These are phyloP conservation scores for Umimayanthus kanabou DNA, from an alignment of 92 coral and sea anemone genomes.

Conservation along the genomic window DNA sequence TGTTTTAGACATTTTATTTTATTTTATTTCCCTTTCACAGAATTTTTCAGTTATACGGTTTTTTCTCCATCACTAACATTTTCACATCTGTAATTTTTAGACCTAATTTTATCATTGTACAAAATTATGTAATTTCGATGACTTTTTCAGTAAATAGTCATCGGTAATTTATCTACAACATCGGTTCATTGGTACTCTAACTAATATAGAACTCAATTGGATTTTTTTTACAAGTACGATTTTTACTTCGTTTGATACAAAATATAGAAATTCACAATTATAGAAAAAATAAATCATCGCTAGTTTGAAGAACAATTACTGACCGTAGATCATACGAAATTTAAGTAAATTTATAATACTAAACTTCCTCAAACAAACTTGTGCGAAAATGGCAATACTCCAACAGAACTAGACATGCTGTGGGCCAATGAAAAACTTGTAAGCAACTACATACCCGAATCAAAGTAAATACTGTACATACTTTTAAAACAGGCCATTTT, in stretches of 20 bases:
- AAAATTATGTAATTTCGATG: constrained; percentile 12
- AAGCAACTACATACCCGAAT: background rate
- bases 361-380: background rate
- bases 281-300: background rate
- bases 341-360: background rate
- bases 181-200: constrained; percentile 2
- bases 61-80: constrained; percentile 3
- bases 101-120: constrained; percentile 21
- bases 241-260: background rate
- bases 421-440: background rate
- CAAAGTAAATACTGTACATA: background rate
- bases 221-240: constrained; percentile 25
- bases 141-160: background rate
- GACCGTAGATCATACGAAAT: background rate
- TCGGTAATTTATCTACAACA: constrained; percentile 18
- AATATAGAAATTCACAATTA: constrained; percentile 23
- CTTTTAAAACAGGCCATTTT: background rate
- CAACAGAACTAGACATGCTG: background rate
- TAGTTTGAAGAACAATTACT: background rate
- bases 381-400: background rate
- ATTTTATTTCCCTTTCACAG: constrained; percentile 18
- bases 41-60: background rate
- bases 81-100: constrained; percentile 20
- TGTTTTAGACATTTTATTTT: constrained; percentile 15
- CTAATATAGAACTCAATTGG: constrained; percentile 11